These are phyloP conservation scores for Tachina grossa DNA, from an alignment of 2,888 invertebrate genomes.

Conservation along the genomic window DNA sequence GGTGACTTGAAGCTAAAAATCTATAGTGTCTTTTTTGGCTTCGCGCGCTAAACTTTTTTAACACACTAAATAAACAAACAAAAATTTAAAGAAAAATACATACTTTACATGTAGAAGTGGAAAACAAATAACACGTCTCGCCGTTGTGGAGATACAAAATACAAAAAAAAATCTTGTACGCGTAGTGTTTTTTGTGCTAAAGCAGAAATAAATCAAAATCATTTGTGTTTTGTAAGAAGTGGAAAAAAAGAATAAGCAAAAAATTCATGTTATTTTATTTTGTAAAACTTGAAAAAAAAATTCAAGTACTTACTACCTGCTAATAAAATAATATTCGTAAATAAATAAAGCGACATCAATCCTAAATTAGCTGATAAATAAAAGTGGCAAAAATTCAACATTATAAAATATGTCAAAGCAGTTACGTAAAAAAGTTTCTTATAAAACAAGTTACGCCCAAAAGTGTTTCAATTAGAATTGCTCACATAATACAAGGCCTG, in stretches of 20 bases:
- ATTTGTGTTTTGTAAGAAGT: constrained; percentile 49
- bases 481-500: constrained; percentile 44
- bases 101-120: constrained; percentile 12
- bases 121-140: constrained; percentile 63
- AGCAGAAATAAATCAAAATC: constrained; percentile 38
- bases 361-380: constrained; percentile 41
- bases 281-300: constrained; percentile 12
- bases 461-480: constrained; percentile 57
- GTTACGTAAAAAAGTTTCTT: constrained; percentile 75
- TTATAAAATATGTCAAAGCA: constrained; percentile 67
- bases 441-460: constrained; percentile 75
- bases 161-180: constrained; percentile 18
- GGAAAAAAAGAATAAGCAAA: constrained; percentile 9
- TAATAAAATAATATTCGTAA: constrained; percentile 10
- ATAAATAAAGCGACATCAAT: constrained; percentile 44
- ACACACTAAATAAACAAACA: constrained; percentile 47
- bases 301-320: background rate
- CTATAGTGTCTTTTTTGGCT: constrained; percentile 12
- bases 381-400: constrained; percentile 51
- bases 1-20: constrained; percentile 74
- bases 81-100: constrained; percentile 42
- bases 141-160: constrained; percentile 51
- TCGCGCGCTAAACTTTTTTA: constrained; percentile 63
- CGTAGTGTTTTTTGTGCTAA: constrained; percentile 57
- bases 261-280: constrained; percentile 48